Percentiles rank a stretch among this genome's conserved stretches.
Conservation (phyloP, 2,888 invertebrate species). For the Pheosia tremula region DNA sequence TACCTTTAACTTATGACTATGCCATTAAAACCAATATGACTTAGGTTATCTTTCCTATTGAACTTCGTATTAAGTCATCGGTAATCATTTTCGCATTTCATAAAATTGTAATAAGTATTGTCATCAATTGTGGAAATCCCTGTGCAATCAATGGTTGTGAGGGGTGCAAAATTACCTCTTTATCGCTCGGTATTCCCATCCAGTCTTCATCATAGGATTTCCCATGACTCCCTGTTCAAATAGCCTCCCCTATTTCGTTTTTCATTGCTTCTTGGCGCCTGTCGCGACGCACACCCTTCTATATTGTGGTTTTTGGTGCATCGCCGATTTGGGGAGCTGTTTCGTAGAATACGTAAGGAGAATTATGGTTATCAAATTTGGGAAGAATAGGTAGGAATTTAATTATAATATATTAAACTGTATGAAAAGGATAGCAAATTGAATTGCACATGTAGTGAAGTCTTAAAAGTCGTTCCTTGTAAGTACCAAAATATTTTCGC, state of each 20-base stretch:
- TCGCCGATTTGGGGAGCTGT: slow-evolving; percentile 6
- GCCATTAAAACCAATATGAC: too few species aligned
- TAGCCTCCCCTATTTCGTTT: slow-evolving; percentile 46
- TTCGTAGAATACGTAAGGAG: too few species aligned
- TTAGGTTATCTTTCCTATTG: too few species aligned
- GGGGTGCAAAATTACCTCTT: slow-evolving; percentile 59
- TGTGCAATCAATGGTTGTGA: slow-evolving; percentile 56
- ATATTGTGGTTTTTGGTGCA: slow-evolving; percentile 13
- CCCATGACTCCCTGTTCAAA: slow-evolving; percentile 56
- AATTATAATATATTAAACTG: too few species aligned
- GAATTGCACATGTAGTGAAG: too few species aligned
- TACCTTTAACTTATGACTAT: too few species aligned
- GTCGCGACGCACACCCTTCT: slow-evolving; percentile 45
- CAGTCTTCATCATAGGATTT: slow-evolving; percentile 74
- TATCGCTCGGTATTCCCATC: slow-evolving; percentile 68
- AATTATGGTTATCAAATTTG: too few species aligned
- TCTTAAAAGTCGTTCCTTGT: too few species aligned
- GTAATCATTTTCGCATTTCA: too few species aligned
- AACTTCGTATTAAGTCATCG: too few species aligned
- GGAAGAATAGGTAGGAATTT: too few species aligned
- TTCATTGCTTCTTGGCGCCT: slow-evolving; percentile 59
- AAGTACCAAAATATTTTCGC: slow-evolving; percentile 2
- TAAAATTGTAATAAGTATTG: slow-evolving; percentile 11
- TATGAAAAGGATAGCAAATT: too few species aligned
- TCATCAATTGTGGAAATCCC: slow-evolving; percentile 68